Conservation (phyloP, 2,113 vertebrate genomes). For the Myotis yumanensis region DNA sequence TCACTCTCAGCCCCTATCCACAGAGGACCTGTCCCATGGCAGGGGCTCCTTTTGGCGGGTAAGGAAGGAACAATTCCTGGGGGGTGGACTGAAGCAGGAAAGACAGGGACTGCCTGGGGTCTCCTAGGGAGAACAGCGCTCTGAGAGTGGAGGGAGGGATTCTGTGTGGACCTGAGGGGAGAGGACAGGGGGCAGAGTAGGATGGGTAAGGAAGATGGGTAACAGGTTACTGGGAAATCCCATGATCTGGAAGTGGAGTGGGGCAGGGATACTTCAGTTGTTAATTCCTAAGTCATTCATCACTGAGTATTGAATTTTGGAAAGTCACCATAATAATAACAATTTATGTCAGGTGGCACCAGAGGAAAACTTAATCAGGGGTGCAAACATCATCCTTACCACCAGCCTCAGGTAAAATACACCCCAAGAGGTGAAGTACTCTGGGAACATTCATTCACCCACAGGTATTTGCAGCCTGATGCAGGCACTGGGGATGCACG, state of each 20-base stretch:
- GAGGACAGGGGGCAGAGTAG: not conserved
- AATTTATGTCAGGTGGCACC: not conserved
- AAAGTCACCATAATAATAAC: not conserved
- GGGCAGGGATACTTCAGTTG: too few species aligned
- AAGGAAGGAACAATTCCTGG: not conserved
- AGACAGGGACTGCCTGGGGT: not conserved
- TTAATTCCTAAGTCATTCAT: too few species aligned
- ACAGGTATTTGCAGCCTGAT: not conserved
- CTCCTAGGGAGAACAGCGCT: not conserved
- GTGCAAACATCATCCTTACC: too few species aligned
- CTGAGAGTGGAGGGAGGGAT: not conserved
- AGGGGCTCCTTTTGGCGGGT: not conserved
- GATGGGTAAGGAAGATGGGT: not conserved
- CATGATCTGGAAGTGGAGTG: too few species aligned
- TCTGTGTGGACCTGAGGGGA: not conserved
- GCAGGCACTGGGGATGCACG: too few species aligned
- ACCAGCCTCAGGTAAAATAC: not conserved
- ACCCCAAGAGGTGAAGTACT: too few species aligned
- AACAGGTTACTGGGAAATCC: not conserved
- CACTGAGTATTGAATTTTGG: too few species aligned
- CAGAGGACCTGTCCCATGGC: too few species aligned
- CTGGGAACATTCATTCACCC: not conserved
- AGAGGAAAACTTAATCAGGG: too few species aligned
- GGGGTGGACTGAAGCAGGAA: accelerated
- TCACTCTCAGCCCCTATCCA: too few species aligned